Evolutionary conservation across 2,888 invertebrate genomes (phyloP).

Genomic region (Pollenia angustigena): DNA sequence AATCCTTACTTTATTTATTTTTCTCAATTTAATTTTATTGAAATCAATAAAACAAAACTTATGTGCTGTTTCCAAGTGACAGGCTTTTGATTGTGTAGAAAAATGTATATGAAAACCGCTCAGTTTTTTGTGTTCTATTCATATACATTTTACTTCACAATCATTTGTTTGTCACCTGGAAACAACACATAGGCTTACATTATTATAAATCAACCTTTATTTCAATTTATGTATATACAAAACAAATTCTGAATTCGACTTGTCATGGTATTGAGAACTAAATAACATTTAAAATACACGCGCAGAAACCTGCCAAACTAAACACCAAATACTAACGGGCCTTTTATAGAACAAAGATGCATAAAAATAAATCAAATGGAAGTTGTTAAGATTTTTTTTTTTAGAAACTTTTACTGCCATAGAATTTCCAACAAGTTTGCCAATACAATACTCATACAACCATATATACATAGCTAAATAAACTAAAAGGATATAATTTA

Average conservation of each 20-base stretch:
- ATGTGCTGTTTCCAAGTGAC: too few species aligned
- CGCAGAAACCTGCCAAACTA: not conserved
- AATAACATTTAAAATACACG: not conserved
- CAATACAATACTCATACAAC: not conserved
- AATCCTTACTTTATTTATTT: not conserved
- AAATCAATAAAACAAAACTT: not conserved
- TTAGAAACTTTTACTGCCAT: not conserved
- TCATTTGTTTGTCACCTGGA: too few species aligned
- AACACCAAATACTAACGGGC: too few species aligned
- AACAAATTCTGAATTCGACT: not conserved
- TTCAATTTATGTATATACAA: slow-evolving; percentile 20
- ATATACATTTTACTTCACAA: too few species aligned
- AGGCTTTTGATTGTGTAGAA: too few species aligned
- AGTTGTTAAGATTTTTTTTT: slow-evolving; percentile 1
- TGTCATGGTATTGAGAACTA: not conserved
- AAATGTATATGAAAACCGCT: too few species aligned
- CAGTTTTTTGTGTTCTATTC: too few species aligned
- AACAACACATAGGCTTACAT: not conserved
- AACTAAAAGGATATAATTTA: not conserved
- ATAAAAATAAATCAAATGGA: slow-evolving; percentile 35
- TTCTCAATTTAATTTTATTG: not conserved
- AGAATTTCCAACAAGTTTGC: not conserved
- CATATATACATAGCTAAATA: not conserved
- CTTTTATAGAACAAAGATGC: not conserved
- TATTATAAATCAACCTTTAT: not conserved